Evolutionary conservation across 1,140 invertebrate species (phyloP).

Genomic region (Drosophila kepulauana): DNA sequence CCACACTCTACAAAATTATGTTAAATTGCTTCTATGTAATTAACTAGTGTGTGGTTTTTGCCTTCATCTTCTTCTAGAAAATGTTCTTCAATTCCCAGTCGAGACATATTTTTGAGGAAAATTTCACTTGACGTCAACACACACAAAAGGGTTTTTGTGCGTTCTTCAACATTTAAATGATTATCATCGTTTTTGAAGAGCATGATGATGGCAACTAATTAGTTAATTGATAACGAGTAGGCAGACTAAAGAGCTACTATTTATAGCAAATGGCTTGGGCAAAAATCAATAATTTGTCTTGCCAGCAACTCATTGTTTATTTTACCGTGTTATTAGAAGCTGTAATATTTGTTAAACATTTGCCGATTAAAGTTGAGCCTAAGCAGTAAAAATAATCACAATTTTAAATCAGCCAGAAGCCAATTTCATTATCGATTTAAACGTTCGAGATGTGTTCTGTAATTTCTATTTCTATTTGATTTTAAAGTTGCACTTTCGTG

Average conservation of each 20-base stretch:
- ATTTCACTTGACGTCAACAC: slow-evolving; percentile 9
- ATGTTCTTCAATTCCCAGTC: slow-evolving; percentile 10
- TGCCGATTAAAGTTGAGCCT: no score
- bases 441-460: no score
- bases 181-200: slow-evolving; percentile 25
- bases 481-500: no score
- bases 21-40: slow-evolving; percentile 38
- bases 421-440: no score
- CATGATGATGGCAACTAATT: slow-evolving; percentile 32
- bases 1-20: slow-evolving; percentile 32
- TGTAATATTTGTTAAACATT: neutral
- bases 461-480: no score
- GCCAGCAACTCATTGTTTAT: no score
- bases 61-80: slow-evolving; percentile 3
- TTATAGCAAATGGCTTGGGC: neutral
- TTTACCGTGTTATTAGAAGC: no score
- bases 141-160: slow-evolving; percentile 10
- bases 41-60: slow-evolving; percentile 19
- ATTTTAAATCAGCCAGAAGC: no score
- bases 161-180: slow-evolving; percentile 14
- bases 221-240: slow-evolving; percentile 18
- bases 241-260: neutral
- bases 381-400: no score
- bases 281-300: neutral
- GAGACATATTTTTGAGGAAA: neutral